A percentile compares a stretch with the other conserved stretches of the same genome.
Evolutionary conservation across 2,797 vertebrate genomes (phyloP).

Genomic region (Varecia variegata): DNA sequence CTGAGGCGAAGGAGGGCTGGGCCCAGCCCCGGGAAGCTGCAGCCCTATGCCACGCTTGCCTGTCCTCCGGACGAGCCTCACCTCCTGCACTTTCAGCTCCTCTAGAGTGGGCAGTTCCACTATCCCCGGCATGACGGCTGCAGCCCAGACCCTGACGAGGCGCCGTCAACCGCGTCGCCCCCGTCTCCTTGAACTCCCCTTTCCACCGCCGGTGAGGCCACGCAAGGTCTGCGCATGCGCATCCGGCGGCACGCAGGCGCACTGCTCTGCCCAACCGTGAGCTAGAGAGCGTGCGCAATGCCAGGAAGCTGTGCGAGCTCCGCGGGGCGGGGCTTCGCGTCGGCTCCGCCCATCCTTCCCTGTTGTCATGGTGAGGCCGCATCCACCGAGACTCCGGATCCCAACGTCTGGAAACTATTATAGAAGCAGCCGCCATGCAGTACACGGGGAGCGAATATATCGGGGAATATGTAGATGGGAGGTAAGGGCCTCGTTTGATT

Average conservation of each 20-base stretch:
- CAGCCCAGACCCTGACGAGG: not conserved
- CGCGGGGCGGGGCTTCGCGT: not conserved
- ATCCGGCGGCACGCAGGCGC: constrained; percentile 63
- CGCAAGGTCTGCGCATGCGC: constrained; percentile 65
- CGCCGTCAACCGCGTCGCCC: constrained; percentile 79
- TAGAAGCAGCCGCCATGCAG: constrained; percentile 83
- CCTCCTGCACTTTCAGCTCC: constrained; percentile 93
- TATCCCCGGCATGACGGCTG: constrained; percentile 86
- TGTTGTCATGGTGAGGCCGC: constrained; percentile 72
- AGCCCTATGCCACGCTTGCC: not conserved
- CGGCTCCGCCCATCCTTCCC: not conserved
- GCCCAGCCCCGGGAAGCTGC: not conserved
- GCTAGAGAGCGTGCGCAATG: not conserved
- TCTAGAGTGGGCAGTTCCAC: constrained; percentile 87
- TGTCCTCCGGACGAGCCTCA: constrained; percentile 79
- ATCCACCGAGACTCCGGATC: not conserved
- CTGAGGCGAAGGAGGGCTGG: not conserved
- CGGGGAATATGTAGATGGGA: constrained; percentile 85
- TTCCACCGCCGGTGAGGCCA: constrained; percentile 49
- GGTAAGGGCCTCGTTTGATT: constrained; percentile 81
- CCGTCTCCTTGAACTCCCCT: constrained; percentile 77
- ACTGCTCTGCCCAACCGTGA: rapidly evolving
- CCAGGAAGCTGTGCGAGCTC: rapidly evolving
- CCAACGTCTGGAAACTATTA: not conserved
- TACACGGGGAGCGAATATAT: constrained; percentile 86